Conservation (phyloP, 2,113 vertebrate species). For the Sakesphorus luctuosus region DNA sequence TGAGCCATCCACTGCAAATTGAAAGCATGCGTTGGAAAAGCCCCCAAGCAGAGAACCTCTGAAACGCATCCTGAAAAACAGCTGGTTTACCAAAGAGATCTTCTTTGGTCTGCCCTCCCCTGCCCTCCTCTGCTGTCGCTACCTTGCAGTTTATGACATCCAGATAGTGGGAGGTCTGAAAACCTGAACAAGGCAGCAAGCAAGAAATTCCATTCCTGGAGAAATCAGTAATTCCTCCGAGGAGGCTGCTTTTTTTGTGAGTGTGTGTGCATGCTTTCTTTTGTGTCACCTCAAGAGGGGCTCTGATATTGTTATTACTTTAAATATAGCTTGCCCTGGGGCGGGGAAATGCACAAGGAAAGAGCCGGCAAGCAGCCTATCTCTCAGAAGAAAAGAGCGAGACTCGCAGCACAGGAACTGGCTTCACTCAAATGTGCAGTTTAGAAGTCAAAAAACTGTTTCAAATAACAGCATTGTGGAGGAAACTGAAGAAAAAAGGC, state of each 20-base stretch:
- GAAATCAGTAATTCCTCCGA: slow-evolving; percentile 45
- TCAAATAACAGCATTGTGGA: slow-evolving; percentile 37
- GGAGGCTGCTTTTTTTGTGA: slow-evolving; percentile 26
- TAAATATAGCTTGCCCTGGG: slow-evolving; percentile 52
- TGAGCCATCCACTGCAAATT: neutral
- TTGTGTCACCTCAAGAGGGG: slow-evolving; percentile 47
- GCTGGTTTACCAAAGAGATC: neutral
- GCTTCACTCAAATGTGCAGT: slow-evolving; percentile 51
- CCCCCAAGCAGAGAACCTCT: neutral
- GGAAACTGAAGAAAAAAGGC: slow-evolving; percentile 23
- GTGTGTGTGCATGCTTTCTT: neutral
- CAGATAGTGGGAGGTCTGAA: slow-evolving; percentile 72
- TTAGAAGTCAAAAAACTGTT: slow-evolving; percentile 68
- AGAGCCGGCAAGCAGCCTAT: slow-evolving; percentile 42
- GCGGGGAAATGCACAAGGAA: slow-evolving; percentile 49
- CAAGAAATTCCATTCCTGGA: slow-evolving; percentile 63
- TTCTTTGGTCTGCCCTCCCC: slow-evolving; percentile 44
- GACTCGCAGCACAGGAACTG: slow-evolving; percentile 33
- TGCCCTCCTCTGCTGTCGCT: slow-evolving; percentile 55
- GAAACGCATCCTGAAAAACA: neutral
- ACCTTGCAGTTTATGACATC: slow-evolving; percentile 74
- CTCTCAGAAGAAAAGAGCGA: slow-evolving; percentile 57
- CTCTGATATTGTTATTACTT: slow-evolving; percentile 39
- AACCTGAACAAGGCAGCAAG: slow-evolving; percentile 55
- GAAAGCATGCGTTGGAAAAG: neutral